phyloP scores from a whole-genome alignment of 2,888 invertebrate species.

The Drosophila eohydei region DNA sequence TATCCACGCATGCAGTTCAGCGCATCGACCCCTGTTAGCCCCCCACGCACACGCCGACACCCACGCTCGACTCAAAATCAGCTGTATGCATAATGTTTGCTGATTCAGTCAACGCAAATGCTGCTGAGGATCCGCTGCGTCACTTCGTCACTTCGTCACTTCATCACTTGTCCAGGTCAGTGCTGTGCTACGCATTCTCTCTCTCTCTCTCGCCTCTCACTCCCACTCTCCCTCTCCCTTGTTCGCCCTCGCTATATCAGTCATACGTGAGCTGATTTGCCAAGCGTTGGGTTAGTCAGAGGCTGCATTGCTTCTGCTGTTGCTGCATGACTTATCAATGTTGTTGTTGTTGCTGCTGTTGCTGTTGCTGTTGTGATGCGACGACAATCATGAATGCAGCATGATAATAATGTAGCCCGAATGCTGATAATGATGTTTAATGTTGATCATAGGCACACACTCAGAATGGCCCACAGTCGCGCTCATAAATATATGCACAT shows the following conservation, averaged over 20 bases:
- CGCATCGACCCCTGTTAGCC: constrained; percentile 49
- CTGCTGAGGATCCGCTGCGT: constrained; percentile 70
- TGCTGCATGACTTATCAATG: constrained; percentile 69
- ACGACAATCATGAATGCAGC: constrained; percentile 71
- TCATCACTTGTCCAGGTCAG: constrained; percentile 74
- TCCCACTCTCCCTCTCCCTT: background rate
- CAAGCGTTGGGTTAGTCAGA: constrained; percentile 49
- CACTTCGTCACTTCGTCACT: constrained; percentile 61
- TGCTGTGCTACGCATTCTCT: constrained; percentile 29
- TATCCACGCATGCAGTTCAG: constrained; percentile 71
- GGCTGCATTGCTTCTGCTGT: constrained; percentile 55
- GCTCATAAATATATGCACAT: constrained; percentile 23
- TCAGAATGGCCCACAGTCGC: constrained; percentile 31
- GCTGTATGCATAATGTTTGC: constrained; percentile 76
- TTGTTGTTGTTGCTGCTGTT: constrained; percentile 23
- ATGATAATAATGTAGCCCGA: constrained; percentile 62
- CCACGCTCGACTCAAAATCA: constrained; percentile 46
- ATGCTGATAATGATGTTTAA: constrained; percentile 65
- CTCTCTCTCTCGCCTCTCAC: background rate
- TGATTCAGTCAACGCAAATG: constrained; percentile 62
- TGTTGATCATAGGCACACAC: constrained; percentile 44
- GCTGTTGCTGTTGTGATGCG: constrained; percentile 44
- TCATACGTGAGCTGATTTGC: constrained; percentile 59
- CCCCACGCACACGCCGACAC: background rate
- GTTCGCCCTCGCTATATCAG: background rate